A percentile compares a stretch with the other conserved stretches of the same genome.
Conservation (phyloP, 2,113 vertebrate genomes). For the Rhineura floridana region DNA sequence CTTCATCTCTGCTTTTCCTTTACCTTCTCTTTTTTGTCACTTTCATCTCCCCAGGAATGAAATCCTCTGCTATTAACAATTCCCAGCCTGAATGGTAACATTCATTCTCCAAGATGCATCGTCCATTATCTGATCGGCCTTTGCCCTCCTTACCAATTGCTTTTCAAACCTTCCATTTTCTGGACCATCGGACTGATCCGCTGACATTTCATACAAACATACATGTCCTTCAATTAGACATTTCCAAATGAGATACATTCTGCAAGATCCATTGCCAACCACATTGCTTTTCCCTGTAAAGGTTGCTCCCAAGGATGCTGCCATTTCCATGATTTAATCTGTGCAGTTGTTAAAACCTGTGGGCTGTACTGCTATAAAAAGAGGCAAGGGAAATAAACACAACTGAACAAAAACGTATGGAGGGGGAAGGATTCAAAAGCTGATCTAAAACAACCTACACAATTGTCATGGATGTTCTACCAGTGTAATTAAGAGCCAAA, state of each 20-base stretch:
- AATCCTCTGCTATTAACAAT: background rate
- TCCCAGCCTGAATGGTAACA: background rate
- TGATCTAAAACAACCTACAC: background rate
- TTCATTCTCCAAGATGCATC: background rate
- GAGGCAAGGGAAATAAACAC: background rate
- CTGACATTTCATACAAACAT: background rate
- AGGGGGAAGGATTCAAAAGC: background rate
- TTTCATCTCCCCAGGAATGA: background rate
- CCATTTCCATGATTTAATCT: background rate
- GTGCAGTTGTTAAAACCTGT: background rate
- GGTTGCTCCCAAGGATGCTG: background rate
- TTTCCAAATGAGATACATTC: background rate
- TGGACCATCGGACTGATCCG: background rate
- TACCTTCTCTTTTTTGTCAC: background rate
- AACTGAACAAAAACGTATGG: background rate
- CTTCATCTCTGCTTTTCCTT: background rate
- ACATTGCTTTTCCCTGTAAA: background rate
- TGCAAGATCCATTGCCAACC: background rate
- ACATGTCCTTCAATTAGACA: background rate
- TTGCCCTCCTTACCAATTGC: background rate
- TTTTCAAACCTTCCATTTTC: background rate
- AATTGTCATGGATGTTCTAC: background rate
- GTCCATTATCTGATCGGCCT: background rate
- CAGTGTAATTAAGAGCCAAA: background rate
- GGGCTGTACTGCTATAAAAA: too few relatives aligned